Base-by-base conservation (phyloP, 2,113 vertebrate species). In the Poeciliopsis turrubarensis region DNA sequence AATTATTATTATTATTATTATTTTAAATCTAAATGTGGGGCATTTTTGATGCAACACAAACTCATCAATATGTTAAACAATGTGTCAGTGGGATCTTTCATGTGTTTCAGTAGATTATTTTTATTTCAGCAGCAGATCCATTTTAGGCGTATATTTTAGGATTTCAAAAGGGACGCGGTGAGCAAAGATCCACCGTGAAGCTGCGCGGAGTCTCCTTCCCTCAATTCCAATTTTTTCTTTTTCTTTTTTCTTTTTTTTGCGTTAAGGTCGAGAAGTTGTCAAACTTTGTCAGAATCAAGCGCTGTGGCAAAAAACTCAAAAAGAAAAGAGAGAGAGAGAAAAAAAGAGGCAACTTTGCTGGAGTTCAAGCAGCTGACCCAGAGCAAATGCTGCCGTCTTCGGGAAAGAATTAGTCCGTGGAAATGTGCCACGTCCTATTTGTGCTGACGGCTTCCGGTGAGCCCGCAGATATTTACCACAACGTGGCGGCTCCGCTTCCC, bases 261-360 rank as follows among this genome's bases (percentile, higher is more conserved):
- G 92, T 87, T 44, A 32, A 78, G 94, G 93, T 95, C 92, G 90
- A 95, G 91, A 94, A 95, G 94, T 96, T 98, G 97, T 99, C 98
- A 98, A 96, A 96, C 96, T 95, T 93, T 37, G 81, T 99, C 81
- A 92, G 81, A 86, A 83, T 99, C 97, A 97, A 91, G 80, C 60
- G 26, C 78, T 65, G 66, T 72, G 84, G 87, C 90, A 88, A 91
- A 91, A 87, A 32, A 8, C 1, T 4, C 15, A 37, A 67, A 25
- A 39, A 75, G 5, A 60, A 89, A 93, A 92, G 93, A 37, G 1
- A 47, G 9, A 37, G 0, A 11, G 32, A 34, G 7, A 10, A 34
- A 34, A 37, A 11, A 37, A 57, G 7, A 54, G 5, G 5, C 89
- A 89, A 89, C 92, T 90, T 82, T 61, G 81, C 77, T 60, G 64